These are phyloP conservation scores for Pheosia gnoma DNA, from an alignment of 2,888 invertebrate species.

Conservation along the genomic window DNA sequence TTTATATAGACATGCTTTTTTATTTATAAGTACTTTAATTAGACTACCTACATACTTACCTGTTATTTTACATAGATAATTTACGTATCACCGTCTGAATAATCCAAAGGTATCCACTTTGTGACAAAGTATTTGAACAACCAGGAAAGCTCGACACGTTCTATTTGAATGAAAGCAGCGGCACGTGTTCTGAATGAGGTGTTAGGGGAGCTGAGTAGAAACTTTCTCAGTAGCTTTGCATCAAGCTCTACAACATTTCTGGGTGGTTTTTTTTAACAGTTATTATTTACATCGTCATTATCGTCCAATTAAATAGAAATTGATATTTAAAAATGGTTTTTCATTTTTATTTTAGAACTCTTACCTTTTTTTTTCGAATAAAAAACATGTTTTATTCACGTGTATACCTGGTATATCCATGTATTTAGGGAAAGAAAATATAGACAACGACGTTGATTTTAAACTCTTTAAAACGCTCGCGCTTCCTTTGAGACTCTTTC, in stretches of 20 bases:
- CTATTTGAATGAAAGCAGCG: conserved; percentile 20
- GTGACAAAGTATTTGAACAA: conserved; percentile 57
- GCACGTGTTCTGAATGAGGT: conserved; percentile 23
- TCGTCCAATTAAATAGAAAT: too few species aligned
- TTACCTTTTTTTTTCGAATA: too few species aligned
- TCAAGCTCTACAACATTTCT: background rate
- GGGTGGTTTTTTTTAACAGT: background rate
- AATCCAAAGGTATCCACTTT: conserved; percentile 46
- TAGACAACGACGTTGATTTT: conserved; percentile 57
- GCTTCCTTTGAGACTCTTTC: conserved; percentile 71
- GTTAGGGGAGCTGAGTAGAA: background rate
- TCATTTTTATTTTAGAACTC: too few species aligned
- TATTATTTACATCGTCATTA: too few species aligned
- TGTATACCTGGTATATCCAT: background rate
- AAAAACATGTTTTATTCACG: too few species aligned
- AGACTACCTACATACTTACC: conserved; percentile 11
- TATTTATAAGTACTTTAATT: background rate
- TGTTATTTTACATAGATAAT: conserved; percentile 16
- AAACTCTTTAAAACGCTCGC: conserved; percentile 62
- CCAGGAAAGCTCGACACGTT: conserved; percentile 46
- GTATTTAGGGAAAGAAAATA: conserved; percentile 11
- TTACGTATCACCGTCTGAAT: conserved; percentile 33
- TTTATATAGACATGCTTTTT: conserved; percentile 6
- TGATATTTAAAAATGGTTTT: too few species aligned
- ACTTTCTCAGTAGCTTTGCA: conserved; percentile 1